phyloP scores from a whole-genome alignment of 2,797 vertebrate species.

The Enteromius radiatus region DNA sequence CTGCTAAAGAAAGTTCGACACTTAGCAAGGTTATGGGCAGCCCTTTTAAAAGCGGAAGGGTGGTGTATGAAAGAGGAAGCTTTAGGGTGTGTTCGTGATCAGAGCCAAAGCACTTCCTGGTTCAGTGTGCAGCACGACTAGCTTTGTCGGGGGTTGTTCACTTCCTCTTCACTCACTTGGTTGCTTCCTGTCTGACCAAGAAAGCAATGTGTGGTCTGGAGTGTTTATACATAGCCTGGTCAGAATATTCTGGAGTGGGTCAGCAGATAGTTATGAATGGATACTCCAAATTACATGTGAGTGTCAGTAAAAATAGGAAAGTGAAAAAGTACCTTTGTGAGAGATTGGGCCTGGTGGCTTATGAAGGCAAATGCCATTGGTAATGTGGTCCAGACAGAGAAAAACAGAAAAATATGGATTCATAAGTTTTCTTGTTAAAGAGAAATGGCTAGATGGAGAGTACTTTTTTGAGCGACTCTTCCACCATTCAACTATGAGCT shows the following conservation, averaged over 20 bases:
- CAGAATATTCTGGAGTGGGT: slow-evolving; percentile 40
- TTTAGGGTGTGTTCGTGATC: slow-evolving; percentile 52
- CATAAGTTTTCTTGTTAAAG: slow-evolving; percentile 21
- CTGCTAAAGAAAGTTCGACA: background rate
- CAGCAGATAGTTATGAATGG: background rate
- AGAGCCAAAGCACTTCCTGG: slow-evolving; percentile 59
- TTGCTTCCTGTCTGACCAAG: slow-evolving; percentile 66
- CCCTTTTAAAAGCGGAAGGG: slow-evolving; percentile 56
- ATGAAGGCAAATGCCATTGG: slow-evolving; percentile 33
- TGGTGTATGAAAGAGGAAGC: slow-evolving; percentile 54
- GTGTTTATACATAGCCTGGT: slow-evolving; percentile 28
- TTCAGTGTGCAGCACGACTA: slow-evolving; percentile 45
- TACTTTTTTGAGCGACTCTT: background rate
- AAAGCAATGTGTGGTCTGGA: slow-evolving; percentile 30
- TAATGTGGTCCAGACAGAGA: slow-evolving; percentile 64
- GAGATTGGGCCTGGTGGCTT: slow-evolving; percentile 14
- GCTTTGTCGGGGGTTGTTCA: slow-evolving; percentile 40
- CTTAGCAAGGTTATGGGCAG: slow-evolving; percentile 49
- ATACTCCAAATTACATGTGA: background rate
- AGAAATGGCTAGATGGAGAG: background rate
- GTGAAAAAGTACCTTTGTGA: background rate
- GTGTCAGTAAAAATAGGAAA: background rate
- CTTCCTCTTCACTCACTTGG: slow-evolving; percentile 76
- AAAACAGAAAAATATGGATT: slow-evolving; percentile 49
- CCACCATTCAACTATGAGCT: background rate